Evolutionary conservation across 2,113 vertebrate genomes (phyloP).

Genomic region (Toxostoma redivivum): DNA sequence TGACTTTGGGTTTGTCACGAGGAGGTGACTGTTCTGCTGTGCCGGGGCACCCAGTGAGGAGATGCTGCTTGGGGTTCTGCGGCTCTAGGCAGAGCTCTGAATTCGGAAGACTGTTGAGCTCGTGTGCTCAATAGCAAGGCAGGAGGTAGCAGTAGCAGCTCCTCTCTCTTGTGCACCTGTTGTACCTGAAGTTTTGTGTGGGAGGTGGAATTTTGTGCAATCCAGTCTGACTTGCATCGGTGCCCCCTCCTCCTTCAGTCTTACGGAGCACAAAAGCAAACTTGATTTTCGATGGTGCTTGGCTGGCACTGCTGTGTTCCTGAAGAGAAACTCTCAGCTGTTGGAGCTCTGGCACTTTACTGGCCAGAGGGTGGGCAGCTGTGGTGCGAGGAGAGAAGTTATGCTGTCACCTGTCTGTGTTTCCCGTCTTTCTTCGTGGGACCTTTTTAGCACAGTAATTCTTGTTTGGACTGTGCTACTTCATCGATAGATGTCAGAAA

Average conservation of each 20-base stretch:
- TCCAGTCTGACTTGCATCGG: background rate
- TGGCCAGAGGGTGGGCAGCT: background rate
- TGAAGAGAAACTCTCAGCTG: background rate
- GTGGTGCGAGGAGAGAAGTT: background rate
- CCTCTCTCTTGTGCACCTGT: background rate
- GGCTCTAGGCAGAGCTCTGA: background rate
- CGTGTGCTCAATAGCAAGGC: background rate
- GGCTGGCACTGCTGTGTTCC: background rate
- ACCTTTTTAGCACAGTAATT: background rate
- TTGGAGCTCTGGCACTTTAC: background rate
- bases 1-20: background rate
- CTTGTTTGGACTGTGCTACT: background rate
- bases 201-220: background rate
- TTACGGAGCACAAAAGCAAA: background rate
- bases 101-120: background rate
- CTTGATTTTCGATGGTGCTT: background rate
- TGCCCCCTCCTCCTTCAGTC: background rate
- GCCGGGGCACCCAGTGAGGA: background rate
- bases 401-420: rapidly evolving
- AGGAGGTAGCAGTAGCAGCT: background rate
- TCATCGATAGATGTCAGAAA: background rate
- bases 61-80: rapidly evolving
- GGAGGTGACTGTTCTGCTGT: background rate
- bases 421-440: rapidly evolving
- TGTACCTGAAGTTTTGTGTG: background rate